These are phyloP conservation scores for Thripadectes ignobilis DNA, from an alignment of 2,797 vertebrate species.

Conservation along the genomic window DNA sequence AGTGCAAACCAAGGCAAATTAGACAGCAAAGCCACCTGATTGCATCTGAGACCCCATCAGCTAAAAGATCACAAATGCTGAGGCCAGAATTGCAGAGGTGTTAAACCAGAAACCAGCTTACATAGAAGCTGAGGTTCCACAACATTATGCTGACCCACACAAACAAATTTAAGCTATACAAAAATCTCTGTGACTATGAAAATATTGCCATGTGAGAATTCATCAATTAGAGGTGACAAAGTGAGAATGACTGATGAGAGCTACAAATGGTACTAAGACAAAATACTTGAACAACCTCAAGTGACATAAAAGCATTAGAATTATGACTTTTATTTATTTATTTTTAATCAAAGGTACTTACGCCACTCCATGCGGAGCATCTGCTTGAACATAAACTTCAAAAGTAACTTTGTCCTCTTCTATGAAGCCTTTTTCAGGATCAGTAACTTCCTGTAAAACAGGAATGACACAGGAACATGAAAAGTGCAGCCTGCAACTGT, in stretches of 20 bases:
- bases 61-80: not conserved
- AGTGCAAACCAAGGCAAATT: not conserved
- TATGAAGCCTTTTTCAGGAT: conserved; percentile 96
- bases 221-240: not conserved
- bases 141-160: not conserved
- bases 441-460: conserved; percentile 91
- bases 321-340: not conserved
- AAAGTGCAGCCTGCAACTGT: not conserved
- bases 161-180: not conserved
- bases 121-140: not conserved
- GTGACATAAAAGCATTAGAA: not conserved
- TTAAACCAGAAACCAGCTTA: not conserved
- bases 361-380: conserved; percentile 98
- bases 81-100: not conserved
- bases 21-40: not conserved
- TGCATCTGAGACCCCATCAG: not conserved
- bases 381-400: conserved; percentile 97
- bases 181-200: not conserved
- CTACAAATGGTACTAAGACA: not conserved
- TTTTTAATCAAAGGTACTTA: conserved; percentile 75
- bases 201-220: not conserved
- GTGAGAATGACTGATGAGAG: not conserved
- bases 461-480: not conserved
- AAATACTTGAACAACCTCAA: not conserved
- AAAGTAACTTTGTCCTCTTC: conserved; percentile 99